A percentile compares a stretch with the other conserved stretches of the same genome.
phyloP scores from a whole-genome alignment of 2,797 vertebrate genomes.

The Peromyscus aztecus region DNA sequence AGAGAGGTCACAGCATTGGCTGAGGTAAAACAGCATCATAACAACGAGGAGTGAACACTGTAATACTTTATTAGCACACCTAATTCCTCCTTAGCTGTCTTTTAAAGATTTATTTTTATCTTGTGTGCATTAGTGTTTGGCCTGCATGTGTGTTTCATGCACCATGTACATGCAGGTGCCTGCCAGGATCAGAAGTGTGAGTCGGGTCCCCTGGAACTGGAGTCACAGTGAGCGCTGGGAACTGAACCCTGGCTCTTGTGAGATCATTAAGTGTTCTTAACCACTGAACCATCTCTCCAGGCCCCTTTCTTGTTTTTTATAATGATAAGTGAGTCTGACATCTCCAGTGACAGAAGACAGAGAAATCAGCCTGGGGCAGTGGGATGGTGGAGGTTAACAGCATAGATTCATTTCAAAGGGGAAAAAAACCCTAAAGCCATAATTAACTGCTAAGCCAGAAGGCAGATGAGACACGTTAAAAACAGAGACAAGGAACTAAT shows the following conservation, averaged over 20 bases:
- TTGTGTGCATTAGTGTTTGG: neutral
- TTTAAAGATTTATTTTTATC: neutral
- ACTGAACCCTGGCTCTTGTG: neutral
- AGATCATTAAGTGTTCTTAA: neutral
- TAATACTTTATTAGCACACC: neutral
- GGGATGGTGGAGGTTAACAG: neutral
- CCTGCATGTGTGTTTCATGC: neutral
- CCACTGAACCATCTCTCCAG: too few species aligned
- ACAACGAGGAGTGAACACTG: neutral
- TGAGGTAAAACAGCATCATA: neutral
- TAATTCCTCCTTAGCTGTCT: neutral
- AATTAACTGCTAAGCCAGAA: conserved; percentile 7
- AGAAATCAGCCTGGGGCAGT: neutral
- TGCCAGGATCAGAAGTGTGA: neutral
- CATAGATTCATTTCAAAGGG: neutral
- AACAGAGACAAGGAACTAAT: neutral
- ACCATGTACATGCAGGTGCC: neutral
- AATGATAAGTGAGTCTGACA: neutral
- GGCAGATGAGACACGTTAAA: neutral
- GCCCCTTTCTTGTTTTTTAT: neutral
- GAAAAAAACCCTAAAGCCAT: neutral
- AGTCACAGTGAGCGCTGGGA: neutral
- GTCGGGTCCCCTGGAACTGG: neutral
- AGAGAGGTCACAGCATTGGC: neutral
- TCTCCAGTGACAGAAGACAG: neutral